Base-by-base conservation (phyloP, 2,113 vertebrate species). In the Calyptommatus sinebrachiatus region DNA sequence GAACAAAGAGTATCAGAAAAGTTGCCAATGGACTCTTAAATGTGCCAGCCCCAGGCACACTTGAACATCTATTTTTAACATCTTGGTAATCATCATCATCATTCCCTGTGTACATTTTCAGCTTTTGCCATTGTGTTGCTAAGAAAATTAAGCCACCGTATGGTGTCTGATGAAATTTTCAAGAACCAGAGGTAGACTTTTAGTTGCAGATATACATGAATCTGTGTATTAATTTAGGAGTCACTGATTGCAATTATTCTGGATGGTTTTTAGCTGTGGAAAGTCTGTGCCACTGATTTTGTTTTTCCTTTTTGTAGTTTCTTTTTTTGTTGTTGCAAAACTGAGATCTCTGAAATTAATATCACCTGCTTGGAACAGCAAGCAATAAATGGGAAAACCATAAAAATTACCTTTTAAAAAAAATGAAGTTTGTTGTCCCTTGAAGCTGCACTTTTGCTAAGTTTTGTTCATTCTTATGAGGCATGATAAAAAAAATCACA, bases 351-450 rank as follows among this genome's bases (percentile, higher is more conserved):
- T 46, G 60, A 61, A 69, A 75, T 11, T 7, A n/a, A 62, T 70
- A 48, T 57, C 41, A 50, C n/a, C 53, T 61, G n/a, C n/a, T 48
- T 53, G 31, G 50, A 61, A 45, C 35, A 69, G 26, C 48, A 76
- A 81, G 66, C 50, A 62, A 81, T 61, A 70, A 76, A 24, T 5
- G 24, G 18, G 77, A 61, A 53, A 50, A 79, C n/a, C 45, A 79
- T 71, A 71, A 21, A 61, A 12, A 76, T 21, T 53, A 76, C 62
- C 29, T 69, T 48, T n/a, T 29, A 74, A 69, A 57, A 9, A 18
- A 24, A 31, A 29, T 35, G 35, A 31, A 73, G 48, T 73, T 26
- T 12, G 16, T 8, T 77, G 26, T 67, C 48, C 46, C 24, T 71
- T 48, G 2, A 73, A n/a, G 5, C 9, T 8, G 2, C 46, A 9